Percentiles rank a stretch among this genome's conserved stretches.
These are phyloP conservation scores for Spongilla lacustris DNA, from an alignment of 37 sponge, comb jelly and placozoan genomes.

Conservation along the genomic window DNA sequence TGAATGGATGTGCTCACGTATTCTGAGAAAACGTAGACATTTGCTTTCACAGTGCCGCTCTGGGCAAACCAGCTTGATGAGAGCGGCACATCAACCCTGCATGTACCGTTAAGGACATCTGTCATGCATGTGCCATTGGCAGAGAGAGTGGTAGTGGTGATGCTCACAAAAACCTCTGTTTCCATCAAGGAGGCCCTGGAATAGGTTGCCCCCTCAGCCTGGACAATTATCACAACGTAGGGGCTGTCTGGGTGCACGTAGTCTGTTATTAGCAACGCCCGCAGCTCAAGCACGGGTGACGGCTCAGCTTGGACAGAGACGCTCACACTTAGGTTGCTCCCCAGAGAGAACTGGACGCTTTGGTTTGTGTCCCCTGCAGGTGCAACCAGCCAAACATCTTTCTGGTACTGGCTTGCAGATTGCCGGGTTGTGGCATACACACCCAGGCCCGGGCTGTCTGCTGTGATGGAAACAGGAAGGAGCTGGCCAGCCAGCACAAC, in stretches of 20 bases:
- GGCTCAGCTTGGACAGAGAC: constrained; percentile 10
- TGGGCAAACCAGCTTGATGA: constrained; percentile 34
- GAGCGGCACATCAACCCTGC: constrained; percentile 28
- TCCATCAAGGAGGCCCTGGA: constrained; percentile 22
- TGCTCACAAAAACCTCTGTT: constrained; percentile 36
- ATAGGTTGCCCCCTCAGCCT: constrained; percentile 37
- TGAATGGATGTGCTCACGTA: no score
- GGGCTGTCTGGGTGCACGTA: constrained; percentile 47
- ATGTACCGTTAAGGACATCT: constrained; percentile 17
- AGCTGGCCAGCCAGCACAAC: constrained; percentile 65
- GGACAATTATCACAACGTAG: constrained; percentile 49
- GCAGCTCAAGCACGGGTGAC: constrained; percentile 19
- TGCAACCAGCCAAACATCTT: constrained; percentile 63
- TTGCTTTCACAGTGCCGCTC: background rate
- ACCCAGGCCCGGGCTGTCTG: constrained; percentile 36
- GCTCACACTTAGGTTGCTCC: background rate
- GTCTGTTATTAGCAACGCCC: constrained; percentile 22
- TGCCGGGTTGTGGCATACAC: constrained; percentile 56
- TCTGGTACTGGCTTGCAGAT: constrained; percentile 43
- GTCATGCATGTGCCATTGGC: constrained; percentile 45
- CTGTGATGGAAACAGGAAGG: constrained; percentile 56
- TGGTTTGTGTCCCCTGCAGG: constrained; percentile 22
- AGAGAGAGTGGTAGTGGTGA: background rate
- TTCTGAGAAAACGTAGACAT: constrained; percentile 9
- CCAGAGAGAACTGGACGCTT: constrained; percentile 38